These are phyloP conservation scores for Zoroaster sp. DNA, from an alignment of 53 echinoderm and acorn worm species.

Conservation along the genomic window DNA sequence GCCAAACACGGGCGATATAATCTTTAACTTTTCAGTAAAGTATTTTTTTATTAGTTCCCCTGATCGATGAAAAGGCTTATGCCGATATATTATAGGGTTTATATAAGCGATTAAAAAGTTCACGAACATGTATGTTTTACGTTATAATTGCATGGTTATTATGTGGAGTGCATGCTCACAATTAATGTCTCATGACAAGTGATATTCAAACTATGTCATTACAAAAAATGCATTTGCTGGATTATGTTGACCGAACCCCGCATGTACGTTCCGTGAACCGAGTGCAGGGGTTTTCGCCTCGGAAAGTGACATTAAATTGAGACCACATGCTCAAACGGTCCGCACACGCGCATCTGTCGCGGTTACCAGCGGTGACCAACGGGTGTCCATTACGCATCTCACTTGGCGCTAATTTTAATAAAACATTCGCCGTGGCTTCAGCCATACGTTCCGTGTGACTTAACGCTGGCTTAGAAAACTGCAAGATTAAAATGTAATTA, in stretches of 20 bases:
- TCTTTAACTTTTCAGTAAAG: too few relatives aligned
- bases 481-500: constrained; percentile 29
- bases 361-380: constrained; percentile 25
- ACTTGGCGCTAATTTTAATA: constrained; percentile 39
- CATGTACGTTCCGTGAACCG: background rate
- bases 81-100: too few relatives aligned
- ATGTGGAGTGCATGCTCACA: too few relatives aligned
- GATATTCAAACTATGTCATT: background rate
- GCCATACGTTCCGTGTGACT: background rate
- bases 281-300: background rate
- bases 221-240: constrained; percentile 20
- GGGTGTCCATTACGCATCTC: constrained; percentile 17
- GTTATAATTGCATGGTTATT: too few relatives aligned
- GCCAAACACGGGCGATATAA: too few relatives aligned
- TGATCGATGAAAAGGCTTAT: too few relatives aligned
- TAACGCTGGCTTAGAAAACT: background rate
- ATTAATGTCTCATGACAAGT: background rate
- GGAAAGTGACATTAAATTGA: background rate
- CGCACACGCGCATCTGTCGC: constrained; percentile 36
- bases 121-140: too few relatives aligned
- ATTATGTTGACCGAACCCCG: background rate
- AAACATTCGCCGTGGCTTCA: constrained; percentile 1
- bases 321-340: constrained; percentile 35
- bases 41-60: too few relatives aligned
- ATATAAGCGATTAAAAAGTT: too few relatives aligned